Percentiles rank a stretch among this genome's conserved stretches.
Conservation (phyloP, 2,113 vertebrate genomes). For the Eubucco bourcierii region DNA sequence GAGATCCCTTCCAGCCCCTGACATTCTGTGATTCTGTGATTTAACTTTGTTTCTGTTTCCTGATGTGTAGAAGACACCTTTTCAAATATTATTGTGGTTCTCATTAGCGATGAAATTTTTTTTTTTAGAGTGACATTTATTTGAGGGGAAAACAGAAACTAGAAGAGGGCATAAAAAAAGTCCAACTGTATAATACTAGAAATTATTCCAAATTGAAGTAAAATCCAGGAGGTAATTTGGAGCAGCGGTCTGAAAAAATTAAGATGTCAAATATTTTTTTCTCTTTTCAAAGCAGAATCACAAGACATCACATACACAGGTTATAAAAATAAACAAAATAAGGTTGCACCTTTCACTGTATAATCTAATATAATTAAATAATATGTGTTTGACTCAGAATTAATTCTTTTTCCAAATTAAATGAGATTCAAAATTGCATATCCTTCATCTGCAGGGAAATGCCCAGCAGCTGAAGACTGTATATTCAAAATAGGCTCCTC, state of each 20-base stretch:
- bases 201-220: neutral
- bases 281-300: neutral
- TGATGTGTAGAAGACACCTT: neutral
- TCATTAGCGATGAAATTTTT: neutral
- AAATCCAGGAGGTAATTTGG: neutral
- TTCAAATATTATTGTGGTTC: neutral
- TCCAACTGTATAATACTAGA: neutral
- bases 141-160: neutral
- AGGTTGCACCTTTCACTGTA: neutral
- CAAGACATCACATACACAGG: neutral
- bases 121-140: neutral
- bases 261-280: neutral
- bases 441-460: neutral
- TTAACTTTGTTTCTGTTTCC: neutral
- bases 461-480: neutral
- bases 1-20: too few species aligned
- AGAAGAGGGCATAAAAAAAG: neutral
- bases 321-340: neutral
- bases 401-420: neutral
- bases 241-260: neutral
- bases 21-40: too few species aligned
- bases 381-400: neutral
- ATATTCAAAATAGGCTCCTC: neutral
- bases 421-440: neutral
- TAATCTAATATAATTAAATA: neutral